Evolutionary conservation across 2,888 invertebrate genomes (phyloP).

Genomic region (Hydroisotoma schaefferi): DNA sequence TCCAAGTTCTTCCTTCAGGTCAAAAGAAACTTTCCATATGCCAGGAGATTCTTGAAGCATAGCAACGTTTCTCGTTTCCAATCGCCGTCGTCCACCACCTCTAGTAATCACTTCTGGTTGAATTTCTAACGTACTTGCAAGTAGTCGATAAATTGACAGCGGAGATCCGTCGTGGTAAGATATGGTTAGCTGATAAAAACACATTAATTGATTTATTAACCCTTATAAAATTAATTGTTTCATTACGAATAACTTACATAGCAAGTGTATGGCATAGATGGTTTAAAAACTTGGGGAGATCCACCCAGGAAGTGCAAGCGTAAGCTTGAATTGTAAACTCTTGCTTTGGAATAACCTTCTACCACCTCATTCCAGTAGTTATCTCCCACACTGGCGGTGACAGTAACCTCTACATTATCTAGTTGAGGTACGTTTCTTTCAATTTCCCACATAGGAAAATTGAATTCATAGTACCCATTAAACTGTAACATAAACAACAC

Average conservation of each 20-base stretch:
- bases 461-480: slow-evolving; percentile 81
- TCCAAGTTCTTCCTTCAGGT: slow-evolving; percentile 52
- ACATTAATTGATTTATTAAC: neutral
- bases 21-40: slow-evolving; percentile 78
- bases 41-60: slow-evolving; percentile 61
- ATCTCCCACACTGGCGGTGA: slow-evolving; percentile 84
- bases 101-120: slow-evolving; percentile 62
- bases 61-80: slow-evolving; percentile 61
- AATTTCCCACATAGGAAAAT: slow-evolving; percentile 78
- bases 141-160: slow-evolving; percentile 63
- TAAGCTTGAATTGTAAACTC: slow-evolving; percentile 83
- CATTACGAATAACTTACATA: slow-evolving; percentile 62
- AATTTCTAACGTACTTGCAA: slow-evolving; percentile 65
- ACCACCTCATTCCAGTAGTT: slow-evolving; percentile 79
- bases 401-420: slow-evolving; percentile 74
- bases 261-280: slow-evolving; percentile 82
- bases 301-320: slow-evolving; percentile 77
- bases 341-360: slow-evolving; percentile 79
- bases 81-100: slow-evolving; percentile 62
- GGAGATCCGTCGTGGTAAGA: slow-evolving; percentile 89
- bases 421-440: slow-evolving; percentile 61
- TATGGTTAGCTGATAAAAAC: slow-evolving; percentile 66
- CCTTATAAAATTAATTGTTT: neutral
- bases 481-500: slow-evolving; percentile 63
- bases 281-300: slow-evolving; percentile 90